Evolutionary conservation across 53 echinoderm and acorn worm species (phyloP).

Genomic region (Patiria pectinifera): DNA sequence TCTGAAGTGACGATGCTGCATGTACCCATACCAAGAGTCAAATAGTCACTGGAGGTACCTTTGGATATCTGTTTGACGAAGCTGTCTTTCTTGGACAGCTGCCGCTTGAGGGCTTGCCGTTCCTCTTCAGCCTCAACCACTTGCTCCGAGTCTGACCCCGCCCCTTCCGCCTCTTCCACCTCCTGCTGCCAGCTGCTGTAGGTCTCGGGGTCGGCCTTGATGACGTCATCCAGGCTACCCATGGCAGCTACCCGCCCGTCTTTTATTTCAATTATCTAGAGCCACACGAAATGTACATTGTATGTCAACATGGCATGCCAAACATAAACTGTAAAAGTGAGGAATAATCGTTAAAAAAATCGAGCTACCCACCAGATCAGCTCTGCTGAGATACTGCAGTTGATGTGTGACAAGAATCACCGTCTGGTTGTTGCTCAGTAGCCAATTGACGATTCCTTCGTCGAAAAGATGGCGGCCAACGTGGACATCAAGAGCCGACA

Average conservation of each 20-base stretch:
- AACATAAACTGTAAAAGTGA: no score
- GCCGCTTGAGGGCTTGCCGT: constrained; percentile 57
- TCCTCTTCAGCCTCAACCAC: constrained; percentile 41
- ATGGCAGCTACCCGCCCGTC: constrained; percentile 63
- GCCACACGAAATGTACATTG: not conserved
- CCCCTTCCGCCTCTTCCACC: not conserved
- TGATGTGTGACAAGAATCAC: no score
- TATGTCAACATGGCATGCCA: not conserved
- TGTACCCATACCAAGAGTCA: no score
- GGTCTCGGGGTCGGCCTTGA: constrained; percentile 62
- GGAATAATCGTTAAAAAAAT: not conserved
- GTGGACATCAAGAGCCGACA: constrained; percentile 7
- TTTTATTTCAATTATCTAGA: constrained; percentile 73
- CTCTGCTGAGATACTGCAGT: constrained; percentile 70
- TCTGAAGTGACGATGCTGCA: no score
- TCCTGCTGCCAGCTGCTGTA: constrained; percentile 63
- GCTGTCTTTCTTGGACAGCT: constrained; percentile 44
- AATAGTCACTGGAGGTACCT: not conserved
- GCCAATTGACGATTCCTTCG: no score
- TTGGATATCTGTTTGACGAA: constrained; percentile 10
- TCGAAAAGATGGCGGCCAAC: no score
- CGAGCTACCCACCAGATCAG: constrained; percentile 63
- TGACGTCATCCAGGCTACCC: constrained; percentile 71
- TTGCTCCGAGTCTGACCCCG: not conserved
- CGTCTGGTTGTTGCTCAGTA: no score